Percentiles rank a stretch among this genome's conserved stretches.
Evolutionary conservation across 1,140 invertebrate genomes (phyloP).

Genomic region (Bombus confusus): DNA sequence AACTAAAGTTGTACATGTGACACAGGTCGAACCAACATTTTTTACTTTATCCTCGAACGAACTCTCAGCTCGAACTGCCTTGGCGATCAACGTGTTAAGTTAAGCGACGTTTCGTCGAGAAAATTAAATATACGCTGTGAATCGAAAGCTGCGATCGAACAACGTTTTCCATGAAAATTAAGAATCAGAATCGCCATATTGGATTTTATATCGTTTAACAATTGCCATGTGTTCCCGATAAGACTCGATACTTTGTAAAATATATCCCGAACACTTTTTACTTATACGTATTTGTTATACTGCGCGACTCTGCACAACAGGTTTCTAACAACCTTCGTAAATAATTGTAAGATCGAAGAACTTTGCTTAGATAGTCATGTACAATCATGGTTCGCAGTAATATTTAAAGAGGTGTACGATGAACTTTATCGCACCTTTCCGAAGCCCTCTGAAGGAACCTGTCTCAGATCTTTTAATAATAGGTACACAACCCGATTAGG

Average conservation of each 20-base stretch:
- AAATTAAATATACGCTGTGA: neutral
- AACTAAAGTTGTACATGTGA: no score
- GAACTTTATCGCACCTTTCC: neutral
- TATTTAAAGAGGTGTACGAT: neutral
- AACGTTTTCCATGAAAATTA: neutral
- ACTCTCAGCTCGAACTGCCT: neutral
- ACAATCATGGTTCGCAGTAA: neutral
- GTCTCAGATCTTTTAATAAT: neutral
- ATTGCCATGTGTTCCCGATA: neutral
- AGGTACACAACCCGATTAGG: neutral
- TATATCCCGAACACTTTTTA: neutral
- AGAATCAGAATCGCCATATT: neutral
- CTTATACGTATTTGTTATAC: neutral
- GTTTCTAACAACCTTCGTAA: neutral
- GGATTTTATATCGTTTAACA: neutral
- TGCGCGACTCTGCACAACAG: neutral
- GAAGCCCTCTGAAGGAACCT: neutral
- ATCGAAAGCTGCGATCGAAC: neutral
- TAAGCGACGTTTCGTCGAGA: neutral
- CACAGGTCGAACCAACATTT: fast-evolving
- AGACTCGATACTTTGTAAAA: slow-evolving; percentile 16
- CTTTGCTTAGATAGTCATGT: neutral
- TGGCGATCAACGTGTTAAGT: neutral
- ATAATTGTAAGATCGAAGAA: neutral
- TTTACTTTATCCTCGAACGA: neutral